Evolutionary conservation across 1,140 invertebrate species (phyloP).

Genomic region (Nylanderia fulva): DNA sequence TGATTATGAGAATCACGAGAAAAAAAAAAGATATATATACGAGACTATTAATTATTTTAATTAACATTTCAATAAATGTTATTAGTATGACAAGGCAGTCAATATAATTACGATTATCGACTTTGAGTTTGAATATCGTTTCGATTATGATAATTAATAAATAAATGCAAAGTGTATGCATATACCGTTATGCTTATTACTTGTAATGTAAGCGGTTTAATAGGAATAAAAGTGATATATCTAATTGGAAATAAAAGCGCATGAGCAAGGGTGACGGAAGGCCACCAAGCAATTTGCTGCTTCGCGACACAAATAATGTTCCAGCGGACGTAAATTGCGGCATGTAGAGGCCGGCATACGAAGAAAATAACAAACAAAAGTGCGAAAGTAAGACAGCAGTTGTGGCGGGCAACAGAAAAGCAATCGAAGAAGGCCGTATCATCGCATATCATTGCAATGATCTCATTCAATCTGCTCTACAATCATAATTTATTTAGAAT

Average conservation of each 20-base stretch:
- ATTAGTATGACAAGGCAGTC: no score
- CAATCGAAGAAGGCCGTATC: conserved; percentile 44
- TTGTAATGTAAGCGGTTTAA: neutral
- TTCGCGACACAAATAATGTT: conserved; percentile 37
- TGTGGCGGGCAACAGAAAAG: conserved; percentile 12
- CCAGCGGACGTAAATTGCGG: conserved; percentile 27
- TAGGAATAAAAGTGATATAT: conserved; percentile 15
- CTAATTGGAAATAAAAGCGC: conserved; percentile 35
- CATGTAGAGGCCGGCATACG: neutral
- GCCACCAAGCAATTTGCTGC: conserved; percentile 43
- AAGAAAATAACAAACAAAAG: conserved; percentile 22
- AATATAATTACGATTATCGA: neutral
- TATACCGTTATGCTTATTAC: conserved; percentile 1
- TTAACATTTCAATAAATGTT: neutral
- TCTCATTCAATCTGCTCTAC: conserved; percentile 29
- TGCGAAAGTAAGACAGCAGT: conserved; percentile 30
- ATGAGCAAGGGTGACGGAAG: conserved; percentile 39
- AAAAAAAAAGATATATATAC: no score
- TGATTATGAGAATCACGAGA: no score
- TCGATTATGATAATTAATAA: neutral
- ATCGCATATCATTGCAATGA: conserved; percentile 56
- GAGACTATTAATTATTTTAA: neutral
- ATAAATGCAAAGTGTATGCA: neutral
- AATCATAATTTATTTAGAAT: neutral
- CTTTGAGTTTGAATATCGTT: neutral